A percentile compares a stretch with the other conserved stretches of the same genome.
phyloP scores from a whole-genome alignment of 2,113 vertebrate genomes.

The Bufo bufo region DNA sequence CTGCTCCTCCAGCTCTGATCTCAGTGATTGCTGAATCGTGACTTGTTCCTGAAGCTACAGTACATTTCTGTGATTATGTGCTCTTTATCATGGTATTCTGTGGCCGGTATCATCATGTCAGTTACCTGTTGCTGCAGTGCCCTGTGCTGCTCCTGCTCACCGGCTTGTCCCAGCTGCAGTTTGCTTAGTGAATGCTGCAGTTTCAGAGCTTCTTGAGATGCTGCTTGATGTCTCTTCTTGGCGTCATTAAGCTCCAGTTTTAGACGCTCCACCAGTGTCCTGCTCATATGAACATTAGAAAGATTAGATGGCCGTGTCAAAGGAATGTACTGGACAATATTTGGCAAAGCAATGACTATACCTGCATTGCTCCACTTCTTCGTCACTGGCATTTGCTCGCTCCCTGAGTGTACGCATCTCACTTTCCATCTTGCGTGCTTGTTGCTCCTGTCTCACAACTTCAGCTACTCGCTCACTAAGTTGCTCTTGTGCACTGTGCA shows the following conservation, averaged over 20 bases:
- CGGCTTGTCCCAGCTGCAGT: slow-evolving; percentile 62
- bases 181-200: slow-evolving; percentile 62
- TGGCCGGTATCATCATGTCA: too few relatives aligned
- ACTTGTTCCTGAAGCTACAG: slow-evolving; percentile 64
- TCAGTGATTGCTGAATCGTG: slow-evolving; percentile 38
- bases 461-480: slow-evolving; percentile 55
- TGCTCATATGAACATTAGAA: slow-evolving; percentile 49
- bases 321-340: not conserved
- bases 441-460: slow-evolving; percentile 60
- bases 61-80: not conserved
- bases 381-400: slow-evolving; percentile 16
- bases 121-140: slow-evolving; percentile 69
- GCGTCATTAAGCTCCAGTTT: slow-evolving; percentile 62
- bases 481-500: slow-evolving; percentile 61
- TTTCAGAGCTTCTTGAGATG: slow-evolving; percentile 61
- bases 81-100: too few relatives aligned
- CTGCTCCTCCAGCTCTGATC: slow-evolving; percentile 63
- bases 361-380: slow-evolving; percentile 65
- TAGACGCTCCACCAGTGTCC: slow-evolving; percentile 62
- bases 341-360: slow-evolving; percentile 34
- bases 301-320: not conserved
- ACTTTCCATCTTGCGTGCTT: slow-evolving; percentile 58
- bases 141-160: slow-evolving; percentile 60
- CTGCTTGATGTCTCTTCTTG: slow-evolving; percentile 62
- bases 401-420: slow-evolving; percentile 60